These are phyloP conservation scores for Scaptodrosophila lebanonensis DNA, from an alignment of 1,140 invertebrate genomes.

Conservation along the genomic window DNA sequence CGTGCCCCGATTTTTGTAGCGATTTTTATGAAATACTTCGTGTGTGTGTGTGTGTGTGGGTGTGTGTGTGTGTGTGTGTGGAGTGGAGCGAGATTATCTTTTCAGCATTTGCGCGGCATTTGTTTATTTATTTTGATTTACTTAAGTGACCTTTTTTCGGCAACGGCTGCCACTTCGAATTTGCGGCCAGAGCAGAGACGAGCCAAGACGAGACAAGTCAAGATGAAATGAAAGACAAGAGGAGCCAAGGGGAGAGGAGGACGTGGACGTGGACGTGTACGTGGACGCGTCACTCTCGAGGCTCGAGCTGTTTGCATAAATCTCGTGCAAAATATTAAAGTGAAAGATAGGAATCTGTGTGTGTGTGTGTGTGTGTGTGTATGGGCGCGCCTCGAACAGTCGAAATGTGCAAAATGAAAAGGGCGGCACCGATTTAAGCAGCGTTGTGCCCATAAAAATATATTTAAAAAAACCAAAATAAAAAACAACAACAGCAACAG, in stretches of 20 bases:
- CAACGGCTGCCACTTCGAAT: too few relatives aligned
- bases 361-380: neutral
- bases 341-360: constrained; percentile 58
- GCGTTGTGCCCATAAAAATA: constrained; percentile 14
- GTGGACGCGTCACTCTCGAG: too few relatives aligned
- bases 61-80: constrained; percentile 1
- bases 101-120: constrained; percentile 60
- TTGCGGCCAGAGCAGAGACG: too few relatives aligned
- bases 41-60: neutral
- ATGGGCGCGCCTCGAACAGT: constrained; percentile 23
- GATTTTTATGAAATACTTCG: neutral
- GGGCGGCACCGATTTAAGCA: too few relatives aligned
- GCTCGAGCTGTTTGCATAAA: constrained; percentile 43
- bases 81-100: constrained; percentile 46
- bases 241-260: too few relatives aligned
- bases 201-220: too few relatives aligned
- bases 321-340: constrained; percentile 64
- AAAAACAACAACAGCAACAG: neutral
- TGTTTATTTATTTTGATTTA: constrained; percentile 56
- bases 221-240: too few relatives aligned
- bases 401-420: neutral
- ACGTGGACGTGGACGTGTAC: too few relatives aligned
- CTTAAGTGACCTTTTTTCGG: constrained; percentile 27
- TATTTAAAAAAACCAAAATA: neutral
- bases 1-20: neutral